A percentile compares a stretch with the other conserved stretches of the same genome.
Evolutionary conservation across 2,797 vertebrate species (phyloP).

Genomic region (Tapirus indicus): DNA sequence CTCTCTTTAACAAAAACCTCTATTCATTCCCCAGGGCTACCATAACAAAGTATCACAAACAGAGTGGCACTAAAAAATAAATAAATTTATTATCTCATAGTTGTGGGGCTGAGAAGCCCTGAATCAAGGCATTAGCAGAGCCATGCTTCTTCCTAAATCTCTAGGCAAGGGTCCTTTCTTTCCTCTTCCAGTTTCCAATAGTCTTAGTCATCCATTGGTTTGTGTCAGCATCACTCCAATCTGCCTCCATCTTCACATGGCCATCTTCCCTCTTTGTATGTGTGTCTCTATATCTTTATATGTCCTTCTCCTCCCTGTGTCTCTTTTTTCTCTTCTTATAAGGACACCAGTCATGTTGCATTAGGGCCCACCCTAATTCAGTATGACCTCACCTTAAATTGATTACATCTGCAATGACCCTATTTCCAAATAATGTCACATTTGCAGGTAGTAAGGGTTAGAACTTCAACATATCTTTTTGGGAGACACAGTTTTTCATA

Average conservation of each 20-base stretch:
- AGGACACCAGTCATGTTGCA: rapidly evolving
- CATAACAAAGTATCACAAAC: background rate
- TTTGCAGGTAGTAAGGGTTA: background rate
- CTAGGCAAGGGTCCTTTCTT: background rate
- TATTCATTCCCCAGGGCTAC: background rate
- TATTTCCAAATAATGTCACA: background rate
- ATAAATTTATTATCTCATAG: background rate
- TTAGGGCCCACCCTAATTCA: background rate
- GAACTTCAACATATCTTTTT: background rate
- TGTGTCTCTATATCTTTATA: background rate
- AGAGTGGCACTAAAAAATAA: background rate
- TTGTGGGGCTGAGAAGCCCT: background rate
- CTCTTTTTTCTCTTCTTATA: background rate
- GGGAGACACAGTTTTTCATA: background rate
- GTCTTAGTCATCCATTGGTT: background rate
- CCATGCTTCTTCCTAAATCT: background rate
- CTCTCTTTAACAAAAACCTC: background rate
- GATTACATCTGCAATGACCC: background rate
- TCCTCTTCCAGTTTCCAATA: background rate
- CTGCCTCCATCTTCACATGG: background rate
- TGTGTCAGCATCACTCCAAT: background rate
- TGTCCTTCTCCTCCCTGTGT: background rate
- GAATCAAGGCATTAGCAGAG: background rate
- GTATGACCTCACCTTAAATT: background rate
- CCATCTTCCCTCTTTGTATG: background rate